Evolutionary conservation across 1,140 invertebrate species (phyloP).

Genomic region (Tetramorium simillimum): DNA sequence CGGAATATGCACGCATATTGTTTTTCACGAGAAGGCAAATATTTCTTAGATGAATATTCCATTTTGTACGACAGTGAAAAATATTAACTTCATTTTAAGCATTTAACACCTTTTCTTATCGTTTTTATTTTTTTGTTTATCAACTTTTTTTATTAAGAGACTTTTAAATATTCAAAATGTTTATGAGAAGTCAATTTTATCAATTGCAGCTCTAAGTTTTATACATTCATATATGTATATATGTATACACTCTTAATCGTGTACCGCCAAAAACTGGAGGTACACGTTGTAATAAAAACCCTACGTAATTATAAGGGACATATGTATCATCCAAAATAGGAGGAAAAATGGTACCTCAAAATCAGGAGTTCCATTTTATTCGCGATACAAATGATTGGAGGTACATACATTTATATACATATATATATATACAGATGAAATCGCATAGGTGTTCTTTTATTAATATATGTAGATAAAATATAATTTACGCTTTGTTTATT

Average conservation of each 20-base stretch:
- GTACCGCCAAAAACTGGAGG: no score
- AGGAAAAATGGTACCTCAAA: no score
- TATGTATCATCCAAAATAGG: no score
- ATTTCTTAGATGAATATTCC: slow-evolving; percentile 7
- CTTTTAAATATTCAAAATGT: background rate
- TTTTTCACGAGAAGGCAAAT: background rate
- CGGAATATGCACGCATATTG: background rate
- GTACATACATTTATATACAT: no score
- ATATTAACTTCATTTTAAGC: background rate
- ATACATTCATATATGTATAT: background rate
- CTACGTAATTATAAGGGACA: no score
- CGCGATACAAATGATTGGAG: no score
- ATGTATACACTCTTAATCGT: no score
- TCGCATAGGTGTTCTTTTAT: no score
- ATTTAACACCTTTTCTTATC: background rate
- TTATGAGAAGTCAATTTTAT: background rate
- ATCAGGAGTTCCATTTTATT: no score
- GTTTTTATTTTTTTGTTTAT: background rate
- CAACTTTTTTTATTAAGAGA: background rate
- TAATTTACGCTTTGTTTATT: slow-evolving; percentile 18
- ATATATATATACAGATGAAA: background rate
- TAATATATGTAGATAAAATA: background rate
- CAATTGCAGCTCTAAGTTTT: background rate
- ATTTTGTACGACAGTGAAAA: slow-evolving; percentile 5
- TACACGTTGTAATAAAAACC: no score